A percentile compares a stretch with the other conserved stretches of the same genome.
These are phyloP conservation scores for Nephrotoma guestfalica DNA, from an alignment of 2,888 invertebrate species.

Conservation along the genomic window DNA sequence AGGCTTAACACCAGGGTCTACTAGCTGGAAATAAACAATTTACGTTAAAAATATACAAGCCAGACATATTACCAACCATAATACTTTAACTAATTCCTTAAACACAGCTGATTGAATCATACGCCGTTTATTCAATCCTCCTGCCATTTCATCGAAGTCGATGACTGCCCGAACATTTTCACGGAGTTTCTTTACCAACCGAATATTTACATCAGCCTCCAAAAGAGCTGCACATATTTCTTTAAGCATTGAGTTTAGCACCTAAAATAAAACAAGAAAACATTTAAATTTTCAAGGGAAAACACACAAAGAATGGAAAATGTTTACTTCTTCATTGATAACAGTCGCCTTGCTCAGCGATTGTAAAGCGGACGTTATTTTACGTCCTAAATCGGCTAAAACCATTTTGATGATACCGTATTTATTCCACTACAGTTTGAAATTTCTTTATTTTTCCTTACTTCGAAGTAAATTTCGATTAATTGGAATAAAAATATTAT, in stretches of 20 bases:
- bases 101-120: constrained; percentile 99
- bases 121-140: constrained; percentile 91
- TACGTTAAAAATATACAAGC: background rate
- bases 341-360: constrained; percentile 96
- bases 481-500: background rate
- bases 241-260: constrained; percentile 97
- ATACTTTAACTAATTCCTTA: constrained; percentile 90
- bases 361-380: constrained; percentile 95
- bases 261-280: constrained; percentile 37
- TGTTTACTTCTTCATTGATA: constrained; percentile 87
- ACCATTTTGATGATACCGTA: constrained; percentile 52
- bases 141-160: constrained; percentile 99
- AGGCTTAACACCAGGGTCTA: constrained; percentile 95
- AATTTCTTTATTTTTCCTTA: background rate
- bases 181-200: constrained; percentile 83
- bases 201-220: constrained; percentile 95
- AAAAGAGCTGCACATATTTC: constrained; percentile 94
- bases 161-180: constrained; percentile 97
- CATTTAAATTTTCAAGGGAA: constrained; percentile 2
- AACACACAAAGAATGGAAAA: constrained; percentile 7
- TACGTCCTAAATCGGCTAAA: constrained; percentile 98
- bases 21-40: constrained; percentile 42
- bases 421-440: background rate
- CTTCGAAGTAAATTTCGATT: background rate
- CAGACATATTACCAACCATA: background rate